Percentiles rank a stretch among this genome's conserved stretches.
Conservation (phyloP, 2,113 vertebrate genomes). For the Lepidothrix coronata region DNA sequence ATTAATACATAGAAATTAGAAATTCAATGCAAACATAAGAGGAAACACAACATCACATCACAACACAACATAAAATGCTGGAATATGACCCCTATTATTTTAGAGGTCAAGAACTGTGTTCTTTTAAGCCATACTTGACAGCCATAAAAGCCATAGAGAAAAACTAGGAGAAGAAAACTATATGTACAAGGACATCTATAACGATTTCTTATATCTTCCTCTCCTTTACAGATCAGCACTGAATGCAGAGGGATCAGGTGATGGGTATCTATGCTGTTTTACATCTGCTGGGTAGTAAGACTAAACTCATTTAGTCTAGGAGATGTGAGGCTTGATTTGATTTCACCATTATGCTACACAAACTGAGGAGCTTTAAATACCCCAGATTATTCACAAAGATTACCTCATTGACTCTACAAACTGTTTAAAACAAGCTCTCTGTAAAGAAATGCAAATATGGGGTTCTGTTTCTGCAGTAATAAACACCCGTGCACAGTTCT, state of each 20-base stretch:
- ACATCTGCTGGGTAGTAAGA: background rate
- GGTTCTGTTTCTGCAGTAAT: background rate
- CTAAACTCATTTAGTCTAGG: background rate
- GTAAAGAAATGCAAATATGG: background rate
- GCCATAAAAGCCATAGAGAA: background rate
- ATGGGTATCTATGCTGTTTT: background rate
- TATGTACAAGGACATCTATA: background rate
- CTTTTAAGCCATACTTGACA: background rate
- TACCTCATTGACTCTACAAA: slow-evolving; percentile 31
- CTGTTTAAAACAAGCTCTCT: background rate
- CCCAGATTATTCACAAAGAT: slow-evolving; percentile 42
- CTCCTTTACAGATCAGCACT: background rate
- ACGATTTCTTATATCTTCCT: background rate
- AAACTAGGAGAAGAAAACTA: background rate
- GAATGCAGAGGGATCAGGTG: background rate
- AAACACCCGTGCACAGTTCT: background rate
- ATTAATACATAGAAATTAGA: slow-evolving; percentile 37
- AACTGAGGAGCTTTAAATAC: slow-evolving; percentile 53
- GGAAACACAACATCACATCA: slow-evolving; percentile 25
- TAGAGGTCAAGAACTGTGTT: background rate
- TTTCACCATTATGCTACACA: background rate
- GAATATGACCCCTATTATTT: slow-evolving; percentile 14
- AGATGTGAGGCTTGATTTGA: slow-evolving; percentile 28
- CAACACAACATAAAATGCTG: background rate
- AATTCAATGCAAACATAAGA: slow-evolving; percentile 26